Evolutionary conservation across 1,140 invertebrate genomes (phyloP).

Genomic region (Micrasema longulum): DNA sequence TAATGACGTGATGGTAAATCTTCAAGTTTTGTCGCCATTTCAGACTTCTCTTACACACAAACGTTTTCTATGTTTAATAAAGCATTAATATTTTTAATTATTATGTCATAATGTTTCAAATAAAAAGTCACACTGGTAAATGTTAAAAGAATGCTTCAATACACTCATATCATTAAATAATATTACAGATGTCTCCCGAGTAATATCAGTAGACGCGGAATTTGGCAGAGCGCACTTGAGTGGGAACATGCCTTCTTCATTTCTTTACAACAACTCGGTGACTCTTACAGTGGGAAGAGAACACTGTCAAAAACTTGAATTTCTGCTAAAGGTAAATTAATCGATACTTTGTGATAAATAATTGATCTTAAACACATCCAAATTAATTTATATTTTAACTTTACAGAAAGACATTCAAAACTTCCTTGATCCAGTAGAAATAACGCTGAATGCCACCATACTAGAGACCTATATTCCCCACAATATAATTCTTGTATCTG

Average conservation of each 20-base stretch:
- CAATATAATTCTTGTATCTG: conserved; percentile 11
- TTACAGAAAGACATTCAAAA: conserved; percentile 57
- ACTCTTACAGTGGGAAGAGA: background rate
- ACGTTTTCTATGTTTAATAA: background rate
- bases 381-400: background rate
- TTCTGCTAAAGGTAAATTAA: conserved; percentile 10
- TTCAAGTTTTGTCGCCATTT: background rate
- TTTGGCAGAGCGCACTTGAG: background rate
- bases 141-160: too few relatives aligned
- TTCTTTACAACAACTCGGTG: background rate
- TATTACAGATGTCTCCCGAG: conserved; percentile 9
- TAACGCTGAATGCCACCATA: conserved; percentile 51
- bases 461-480: background rate
- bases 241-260: background rate
- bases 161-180: background rate
- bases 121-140: too few relatives aligned
- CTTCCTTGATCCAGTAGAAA: conserved; percentile 58
- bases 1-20: background rate
- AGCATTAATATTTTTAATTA: background rate
- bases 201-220: background rate
- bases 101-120: too few relatives aligned
- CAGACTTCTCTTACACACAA: background rate
- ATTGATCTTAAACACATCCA: background rate
- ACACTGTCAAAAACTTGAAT: background rate
- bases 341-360: background rate